Evolutionary conservation across 1,140 invertebrate species (phyloP).

Genomic region (Dermatophagoides farinae): DNA sequence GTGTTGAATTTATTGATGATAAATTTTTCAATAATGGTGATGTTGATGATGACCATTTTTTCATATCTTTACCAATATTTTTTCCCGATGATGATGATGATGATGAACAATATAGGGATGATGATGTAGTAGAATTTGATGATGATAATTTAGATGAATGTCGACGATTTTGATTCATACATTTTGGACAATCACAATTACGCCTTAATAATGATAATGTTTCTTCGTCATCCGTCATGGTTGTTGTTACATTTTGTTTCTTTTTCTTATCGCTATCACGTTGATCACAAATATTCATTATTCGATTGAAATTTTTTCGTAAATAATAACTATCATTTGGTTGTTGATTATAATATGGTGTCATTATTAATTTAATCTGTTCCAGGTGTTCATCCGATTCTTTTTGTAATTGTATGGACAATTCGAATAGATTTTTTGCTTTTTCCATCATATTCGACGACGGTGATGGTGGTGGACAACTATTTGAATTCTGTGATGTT

Average conservation of each 20-base stretch:
- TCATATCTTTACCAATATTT: not conserved
- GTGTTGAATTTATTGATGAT: not conserved
- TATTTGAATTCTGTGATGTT: not conserved
- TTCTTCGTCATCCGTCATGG: not conserved
- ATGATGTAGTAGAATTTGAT: not conserved
- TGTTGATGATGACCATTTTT: not conserved
- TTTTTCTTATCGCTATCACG: not conserved
- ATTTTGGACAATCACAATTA: not conserved
- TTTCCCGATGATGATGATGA: not conserved
- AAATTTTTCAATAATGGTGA: not conserved
- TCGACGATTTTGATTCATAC: not conserved
- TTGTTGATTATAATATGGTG: not conserved
- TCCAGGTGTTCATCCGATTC: not conserved
- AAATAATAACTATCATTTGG: slow-evolving; percentile 5
- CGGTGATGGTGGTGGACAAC: too few relatives aligned
- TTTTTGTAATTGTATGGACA: not conserved
- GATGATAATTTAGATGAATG: too few relatives aligned
- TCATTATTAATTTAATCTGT: not conserved
- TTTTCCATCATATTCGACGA: not conserved
- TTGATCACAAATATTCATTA: not conserved
- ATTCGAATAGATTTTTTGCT: not conserved
- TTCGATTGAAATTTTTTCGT: not conserved
- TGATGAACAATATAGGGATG: not conserved
- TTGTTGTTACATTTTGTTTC: not conserved
- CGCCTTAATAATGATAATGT: not conserved